Evolutionary conservation across 2,888 invertebrate genomes (phyloP).

Genomic region (Nephrocerus scutellatus): DNA sequence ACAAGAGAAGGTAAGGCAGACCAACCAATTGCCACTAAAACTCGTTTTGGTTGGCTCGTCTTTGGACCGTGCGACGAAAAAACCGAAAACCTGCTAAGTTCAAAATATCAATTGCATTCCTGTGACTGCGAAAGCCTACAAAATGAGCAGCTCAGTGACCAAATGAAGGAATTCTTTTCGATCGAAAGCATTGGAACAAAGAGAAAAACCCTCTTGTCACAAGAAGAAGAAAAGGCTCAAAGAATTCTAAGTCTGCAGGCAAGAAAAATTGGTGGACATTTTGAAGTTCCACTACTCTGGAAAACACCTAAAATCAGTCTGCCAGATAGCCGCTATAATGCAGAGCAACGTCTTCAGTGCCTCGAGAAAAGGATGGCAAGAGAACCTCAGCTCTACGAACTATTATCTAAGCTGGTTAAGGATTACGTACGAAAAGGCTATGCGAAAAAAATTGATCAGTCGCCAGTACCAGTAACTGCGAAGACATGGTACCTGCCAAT

Average conservation of each 20-base stretch:
- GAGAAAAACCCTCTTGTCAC: too few species aligned
- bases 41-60: constrained; percentile 18
- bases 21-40: constrained; percentile 17
- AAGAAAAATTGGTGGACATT: not conserved
- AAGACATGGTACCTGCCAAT: constrained; percentile 29
- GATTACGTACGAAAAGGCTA: constrained; percentile 16
- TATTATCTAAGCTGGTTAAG: constrained; percentile 11
- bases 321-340: constrained; percentile 20
- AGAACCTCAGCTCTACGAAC: constrained; percentile 9
- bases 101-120: constrained; percentile 12
- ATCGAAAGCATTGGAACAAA: too few species aligned
- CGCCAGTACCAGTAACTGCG: constrained; percentile 1
- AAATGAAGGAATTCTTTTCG: too few species aligned
- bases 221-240: too few species aligned
- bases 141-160: too few species aligned
- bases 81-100: too few species aligned
- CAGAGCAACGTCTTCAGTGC: constrained; percentile 11
- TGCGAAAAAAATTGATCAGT: constrained; percentile 4
- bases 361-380: constrained; percentile 15
- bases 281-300: constrained; percentile 22
- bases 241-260: too few species aligned
- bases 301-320: constrained; percentile 15
- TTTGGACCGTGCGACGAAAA: too few species aligned
- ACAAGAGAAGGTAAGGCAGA: constrained; percentile 14
- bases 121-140: constrained; percentile 20